Evolutionary conservation across 2,888 invertebrate genomes (phyloP), one percentile per base, ranked within the genome.

Genomic region (Andrena minutula): DNA sequence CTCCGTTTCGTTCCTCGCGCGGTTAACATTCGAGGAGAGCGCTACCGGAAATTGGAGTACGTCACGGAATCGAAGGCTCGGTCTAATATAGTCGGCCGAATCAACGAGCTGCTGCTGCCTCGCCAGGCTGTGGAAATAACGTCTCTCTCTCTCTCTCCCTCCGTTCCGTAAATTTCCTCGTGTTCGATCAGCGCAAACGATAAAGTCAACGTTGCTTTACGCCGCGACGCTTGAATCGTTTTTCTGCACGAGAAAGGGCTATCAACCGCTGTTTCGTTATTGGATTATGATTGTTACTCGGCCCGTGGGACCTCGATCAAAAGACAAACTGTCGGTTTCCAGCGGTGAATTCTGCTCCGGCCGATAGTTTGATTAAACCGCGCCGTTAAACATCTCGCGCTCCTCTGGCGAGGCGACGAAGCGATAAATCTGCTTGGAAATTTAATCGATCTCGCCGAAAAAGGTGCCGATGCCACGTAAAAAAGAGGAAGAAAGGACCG

Each of bases 21-120:
- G 74, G 78, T 77, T 28, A 72, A 70, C 53, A 35, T 86, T 75
- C 28, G 72, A 76, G 65, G 69, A 49, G 71, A 78, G 60, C 63
- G 82, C 72, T 68, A 83, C 79, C 87, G 85, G 89, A 89, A 89
- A 89, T 88, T 88, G 82, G 74, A 41, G 65, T 56, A 49, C 81
- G 83, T 85, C 80, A 83, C 85, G 84, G 66, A 79, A 86, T 85
- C 78, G 78, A 83, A 77, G 51, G 35, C 58, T 61, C 47, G 63
- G 23, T 71, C 69, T 71, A 82, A 71, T 63, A 56, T 16, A 49
- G 56, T 68, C 35, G 28, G 49, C n/a, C 61, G 64, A 69, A 72
- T 53, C 64, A 64, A 69, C 74, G 80, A 74, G 74, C 61, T 65
- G 64, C 56, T 30, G 68, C 58, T n/a, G 26, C 41, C 47, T 12